Conservation (phyloP, 2,797 vertebrate genomes). For the Psittacula echo region DNA sequence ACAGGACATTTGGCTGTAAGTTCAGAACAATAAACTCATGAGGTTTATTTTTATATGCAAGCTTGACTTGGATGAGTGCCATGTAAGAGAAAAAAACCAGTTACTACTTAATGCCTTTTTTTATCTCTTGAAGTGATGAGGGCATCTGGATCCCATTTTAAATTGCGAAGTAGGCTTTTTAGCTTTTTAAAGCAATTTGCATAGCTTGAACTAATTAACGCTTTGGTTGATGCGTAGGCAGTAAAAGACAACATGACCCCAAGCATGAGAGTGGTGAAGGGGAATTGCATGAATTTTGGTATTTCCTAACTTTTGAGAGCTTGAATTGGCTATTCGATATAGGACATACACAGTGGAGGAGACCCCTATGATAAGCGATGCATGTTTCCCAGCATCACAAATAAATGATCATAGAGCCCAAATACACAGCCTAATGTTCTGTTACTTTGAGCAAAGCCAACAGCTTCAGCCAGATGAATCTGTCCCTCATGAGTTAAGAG, state of each 20-base stretch:
- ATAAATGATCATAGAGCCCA: background rate
- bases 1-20: slow-evolving; percentile 62
- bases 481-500: background rate
- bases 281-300: slow-evolving; percentile 2
- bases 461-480: background rate
- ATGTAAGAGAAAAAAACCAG: slow-evolving; percentile 53
- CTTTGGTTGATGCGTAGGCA: slow-evolving; percentile 55
- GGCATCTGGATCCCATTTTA: slow-evolving; percentile 57
- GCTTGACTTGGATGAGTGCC: slow-evolving; percentile 48
- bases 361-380: background rate
- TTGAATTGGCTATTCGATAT: background rate
- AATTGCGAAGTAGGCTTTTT: slow-evolving; percentile 58
- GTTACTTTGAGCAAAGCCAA: background rate
- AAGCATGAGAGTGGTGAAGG: slow-evolving; percentile 34
- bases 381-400: background rate
- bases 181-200: slow-evolving; percentile 60
- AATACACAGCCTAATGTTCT: background rate
- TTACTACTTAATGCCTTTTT: slow-evolving; percentile 48
- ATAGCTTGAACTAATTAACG: slow-evolving; percentile 69
- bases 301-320: slow-evolving; percentile 19
- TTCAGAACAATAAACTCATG: slow-evolving; percentile 72
- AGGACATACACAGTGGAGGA: background rate
- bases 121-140: slow-evolving; percentile 39
- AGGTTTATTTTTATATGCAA: slow-evolving; percentile 71
- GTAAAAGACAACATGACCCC: slow-evolving; percentile 50